phyloP scores from a whole-genome alignment of 2,888 invertebrate species.

The Prosopocoilus inquinatus region DNA sequence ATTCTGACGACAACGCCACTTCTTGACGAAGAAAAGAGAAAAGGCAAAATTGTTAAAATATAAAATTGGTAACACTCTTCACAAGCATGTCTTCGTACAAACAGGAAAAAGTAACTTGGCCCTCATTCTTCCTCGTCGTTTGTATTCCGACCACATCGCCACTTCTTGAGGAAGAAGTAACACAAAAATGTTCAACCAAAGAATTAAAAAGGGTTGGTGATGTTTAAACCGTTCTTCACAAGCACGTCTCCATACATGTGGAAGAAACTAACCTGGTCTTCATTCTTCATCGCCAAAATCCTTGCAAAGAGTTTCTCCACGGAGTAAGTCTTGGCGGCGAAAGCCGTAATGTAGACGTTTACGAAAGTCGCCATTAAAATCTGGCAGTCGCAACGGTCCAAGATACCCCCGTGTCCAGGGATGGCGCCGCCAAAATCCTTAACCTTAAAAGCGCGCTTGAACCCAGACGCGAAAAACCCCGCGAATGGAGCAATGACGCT shows the following conservation, averaged over 20 bases:
- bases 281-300: constrained; percentile 84
- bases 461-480: constrained; percentile 99
- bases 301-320: constrained; percentile 85
- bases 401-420: constrained; percentile 98
- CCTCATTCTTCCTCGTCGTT: too few relatives aligned
- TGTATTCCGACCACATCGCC: too few relatives aligned
- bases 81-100: too few relatives aligned
- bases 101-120: too few relatives aligned
- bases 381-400: constrained; percentile 99
- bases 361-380: constrained; percentile 99
- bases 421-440: constrained; percentile 99
- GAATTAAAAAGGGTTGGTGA: too few relatives aligned
- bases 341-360: constrained; percentile 93
- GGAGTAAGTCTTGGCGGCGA: constrained; percentile 39
- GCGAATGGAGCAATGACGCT: constrained; percentile 99
- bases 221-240: constrained; percentile 50
- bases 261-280: constrained; percentile 90
- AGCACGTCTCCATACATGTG: constrained; percentile 79
- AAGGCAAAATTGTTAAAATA: too few relatives aligned
- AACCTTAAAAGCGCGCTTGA: constrained; percentile 98
- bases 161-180: too few relatives aligned
- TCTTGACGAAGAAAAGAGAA: too few relatives aligned
- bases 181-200: too few relatives aligned
- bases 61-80: too few relatives aligned
- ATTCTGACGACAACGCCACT: too few relatives aligned